Conservation (phyloP, 2,797 vertebrate genomes). For the Borostomias antarcticus region DNA sequence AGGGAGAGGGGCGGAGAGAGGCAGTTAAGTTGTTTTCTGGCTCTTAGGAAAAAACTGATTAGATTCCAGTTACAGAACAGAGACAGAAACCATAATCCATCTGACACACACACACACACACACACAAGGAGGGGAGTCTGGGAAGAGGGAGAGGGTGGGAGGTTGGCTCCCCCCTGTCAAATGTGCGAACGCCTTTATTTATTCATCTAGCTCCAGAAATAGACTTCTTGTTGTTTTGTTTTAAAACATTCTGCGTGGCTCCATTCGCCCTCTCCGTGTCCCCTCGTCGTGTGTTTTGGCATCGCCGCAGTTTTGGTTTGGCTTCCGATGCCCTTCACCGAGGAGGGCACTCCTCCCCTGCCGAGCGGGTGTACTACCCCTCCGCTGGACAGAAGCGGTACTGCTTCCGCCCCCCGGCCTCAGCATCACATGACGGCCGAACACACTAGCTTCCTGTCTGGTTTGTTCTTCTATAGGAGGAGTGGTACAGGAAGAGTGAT, state of each 20-base stretch:
- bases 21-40: constrained; percentile 35
- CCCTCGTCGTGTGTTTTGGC: too few relatives aligned
- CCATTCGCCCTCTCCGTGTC: too few relatives aligned
- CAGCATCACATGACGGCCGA: too few relatives aligned
- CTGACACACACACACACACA: constrained; percentile 1
- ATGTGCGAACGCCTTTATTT: not conserved
- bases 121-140: not conserved
- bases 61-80: constrained; percentile 56
- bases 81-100: constrained; percentile 28
- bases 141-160: not conserved
- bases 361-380: not conserved
- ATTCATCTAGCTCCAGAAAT: too few relatives aligned
- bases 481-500: too few relatives aligned
- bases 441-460: too few relatives aligned
- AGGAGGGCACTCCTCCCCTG: not conserved
- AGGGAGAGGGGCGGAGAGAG: constrained; percentile 7
- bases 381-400: not conserved
- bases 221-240: too few relatives aligned
- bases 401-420: too few relatives aligned
- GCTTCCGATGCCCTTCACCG: too few relatives aligned
- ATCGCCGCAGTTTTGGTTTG: not conserved
- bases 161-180: too few relatives aligned
- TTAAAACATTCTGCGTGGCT: too few relatives aligned
- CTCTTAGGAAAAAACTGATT: constrained; percentile 51
- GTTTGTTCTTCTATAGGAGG: too few relatives aligned